These are phyloP conservation scores for Myotis daubentonii DNA, from an alignment of 2,797 vertebrate genomes.

Conservation along the genomic window DNA sequence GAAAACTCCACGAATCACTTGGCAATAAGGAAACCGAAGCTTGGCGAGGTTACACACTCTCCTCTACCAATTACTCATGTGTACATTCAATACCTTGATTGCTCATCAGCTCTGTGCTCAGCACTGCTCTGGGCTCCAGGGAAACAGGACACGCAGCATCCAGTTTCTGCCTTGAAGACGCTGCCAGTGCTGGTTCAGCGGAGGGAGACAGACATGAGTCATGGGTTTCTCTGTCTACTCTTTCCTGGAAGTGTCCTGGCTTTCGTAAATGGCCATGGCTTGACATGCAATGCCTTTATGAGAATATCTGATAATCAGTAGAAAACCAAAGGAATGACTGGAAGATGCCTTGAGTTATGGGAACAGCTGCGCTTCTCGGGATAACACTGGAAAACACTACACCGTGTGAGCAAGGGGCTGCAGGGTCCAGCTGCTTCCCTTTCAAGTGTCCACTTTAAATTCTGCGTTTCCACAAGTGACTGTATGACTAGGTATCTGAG, in stretches of 20 bases:
- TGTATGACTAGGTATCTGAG: not conserved
- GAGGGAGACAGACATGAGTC: constrained; percentile 20
- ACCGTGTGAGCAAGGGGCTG: not conserved
- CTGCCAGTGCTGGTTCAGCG: not conserved
- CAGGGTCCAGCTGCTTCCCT: not conserved
- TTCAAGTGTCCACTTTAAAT: not conserved
- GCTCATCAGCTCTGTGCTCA: not conserved
- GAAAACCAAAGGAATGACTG: constrained; percentile 48
- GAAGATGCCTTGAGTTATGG: constrained; percentile 29
- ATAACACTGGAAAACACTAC: not conserved
- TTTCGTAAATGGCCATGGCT: constrained; percentile 30
- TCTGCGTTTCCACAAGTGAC: not conserved
- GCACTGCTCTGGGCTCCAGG: not conserved
- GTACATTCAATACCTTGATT: no score
- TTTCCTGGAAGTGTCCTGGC: not conserved
- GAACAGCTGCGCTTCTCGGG: not conserved
- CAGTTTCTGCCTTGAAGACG: not conserved
- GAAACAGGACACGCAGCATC: not conserved
- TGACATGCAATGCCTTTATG: constrained; percentile 24
- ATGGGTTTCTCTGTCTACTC: not conserved
- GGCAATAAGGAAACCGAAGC: not conserved
- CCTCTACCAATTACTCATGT: fast-evolving
- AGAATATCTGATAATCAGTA: constrained; percentile 47
- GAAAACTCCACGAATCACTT: not conserved
- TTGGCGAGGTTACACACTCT: not conserved